phyloP scores from a whole-genome alignment of 2,113 vertebrate species.

The Chaenogobius annularis region DNA sequence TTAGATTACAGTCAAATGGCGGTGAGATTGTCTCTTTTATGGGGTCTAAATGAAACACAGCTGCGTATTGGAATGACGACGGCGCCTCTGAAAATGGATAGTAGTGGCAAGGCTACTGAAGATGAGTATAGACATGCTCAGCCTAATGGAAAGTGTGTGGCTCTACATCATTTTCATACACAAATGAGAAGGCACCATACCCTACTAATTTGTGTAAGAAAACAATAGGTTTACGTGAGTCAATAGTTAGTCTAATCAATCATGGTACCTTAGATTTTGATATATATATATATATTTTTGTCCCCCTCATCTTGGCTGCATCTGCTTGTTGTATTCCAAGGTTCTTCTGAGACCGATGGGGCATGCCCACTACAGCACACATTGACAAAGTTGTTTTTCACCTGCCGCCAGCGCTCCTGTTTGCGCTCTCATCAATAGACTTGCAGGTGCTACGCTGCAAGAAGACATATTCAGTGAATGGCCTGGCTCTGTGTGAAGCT shows the following conservation, averaged over 20 bases:
- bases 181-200: background rate
- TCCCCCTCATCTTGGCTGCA: background rate
- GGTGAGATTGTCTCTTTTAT: background rate
- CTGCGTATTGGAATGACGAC: conserved; percentile 13
- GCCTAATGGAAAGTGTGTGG: too few relatives aligned
- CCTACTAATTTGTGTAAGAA: too few relatives aligned
- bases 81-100: conserved; percentile 23
- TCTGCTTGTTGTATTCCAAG: background rate
- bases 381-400: conserved; percentile 4
- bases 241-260: background rate
- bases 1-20: background rate
- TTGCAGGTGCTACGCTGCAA: conserved; percentile 3
- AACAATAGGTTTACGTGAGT: background rate
- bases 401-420: background rate
- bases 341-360: background rate
- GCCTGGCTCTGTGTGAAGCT: background rate
- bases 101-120: background rate
- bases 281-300: too few relatives aligned
- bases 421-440: background rate
- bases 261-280: background rate
- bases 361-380: background rate
- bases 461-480: background rate
- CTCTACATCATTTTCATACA: background rate
- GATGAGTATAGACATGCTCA: background rate
- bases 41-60: conserved; percentile 42